Base-by-base conservation (phyloP, 2,888 invertebrate genomes). In the Acleris sparsana region DNA sequence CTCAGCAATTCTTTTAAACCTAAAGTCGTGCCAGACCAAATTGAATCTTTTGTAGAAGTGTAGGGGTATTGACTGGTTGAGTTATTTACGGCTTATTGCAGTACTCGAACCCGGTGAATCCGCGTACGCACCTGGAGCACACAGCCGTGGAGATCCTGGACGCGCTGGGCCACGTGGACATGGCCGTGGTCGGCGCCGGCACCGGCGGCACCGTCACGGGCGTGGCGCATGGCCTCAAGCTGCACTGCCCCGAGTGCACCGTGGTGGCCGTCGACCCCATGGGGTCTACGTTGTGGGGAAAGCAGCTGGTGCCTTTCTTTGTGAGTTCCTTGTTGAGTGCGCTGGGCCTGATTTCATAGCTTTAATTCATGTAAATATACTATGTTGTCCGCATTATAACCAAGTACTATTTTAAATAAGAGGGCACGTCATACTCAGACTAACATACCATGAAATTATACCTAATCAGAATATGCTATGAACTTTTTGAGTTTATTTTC, bases 171-270 rank as follows among this genome's bases (percentile, higher is more conserved):
- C 95, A 94, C 77, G 86, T 98, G 29, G 98, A 98, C 84, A 95
- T 97, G 95, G 88, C 97, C 67, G 94, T 97, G 60, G 87, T 93
- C 53, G 96, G 97, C 18, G 95, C 98, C 7, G 99, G 99, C 13
- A 99, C 99, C 0, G 98, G 98, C 1, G 99, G 99, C 5, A 98
- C 99, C 0, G 93, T 98, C 16, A 94, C 96, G n/a, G 99, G 99
- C 22, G 94, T 99, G 64, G 97, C 96, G 0, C 93, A 97, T 29
- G 97, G 96, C 87, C 93, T 99, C 56, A 98, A 97, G 84, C 97
- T 98, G 84, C 90, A 94, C 68, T 94, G 94, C 43, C 97, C 97
- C 0, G 84, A 93, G 52, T 97, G 97, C 73, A 89, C 94, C 75
- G 93, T 99, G 17, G 94, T 99, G 29, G 97, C 95, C 5, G 97